These are phyloP conservation scores for Melanargia galathea DNA, from an alignment of 2,888 invertebrate genomes.

Conservation along the genomic window DNA sequence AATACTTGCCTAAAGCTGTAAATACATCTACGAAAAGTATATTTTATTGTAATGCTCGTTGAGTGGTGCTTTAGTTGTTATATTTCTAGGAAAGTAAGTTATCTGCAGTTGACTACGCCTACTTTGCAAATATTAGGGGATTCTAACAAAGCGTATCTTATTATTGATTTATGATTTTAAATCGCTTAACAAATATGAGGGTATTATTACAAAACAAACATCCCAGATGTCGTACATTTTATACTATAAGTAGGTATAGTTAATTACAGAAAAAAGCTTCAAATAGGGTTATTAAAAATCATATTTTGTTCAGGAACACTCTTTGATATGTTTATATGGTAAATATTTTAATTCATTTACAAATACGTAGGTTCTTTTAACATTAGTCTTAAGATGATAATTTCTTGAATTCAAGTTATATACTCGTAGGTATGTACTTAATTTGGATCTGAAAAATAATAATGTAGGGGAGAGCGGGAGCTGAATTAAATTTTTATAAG, in stretches of 20 bases:
- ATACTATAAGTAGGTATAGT: slow-evolving; percentile 30
- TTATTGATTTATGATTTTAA: not conserved
- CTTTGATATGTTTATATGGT: not conserved
- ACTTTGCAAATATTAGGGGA: slow-evolving; percentile 2
- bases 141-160: not conserved
- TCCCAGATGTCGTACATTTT: slow-evolving; percentile 25
- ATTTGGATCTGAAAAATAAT: slow-evolving; percentile 11
- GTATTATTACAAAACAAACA: slow-evolving; percentile 30
- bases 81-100: not conserved
- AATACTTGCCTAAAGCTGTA: not conserved
- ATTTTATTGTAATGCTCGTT: not conserved
- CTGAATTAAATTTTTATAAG: not conserved
- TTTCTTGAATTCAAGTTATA: not conserved
- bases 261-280: slow-evolving; percentile 35
- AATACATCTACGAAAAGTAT: not conserved
- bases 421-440: too few species aligned
- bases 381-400: not conserved
- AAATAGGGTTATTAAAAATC: slow-evolving; percentile 30
- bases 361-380: not conserved
- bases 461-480: slow-evolving; percentile 31
- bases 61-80: not conserved
- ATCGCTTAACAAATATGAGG: not conserved
- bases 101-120: not conserved
- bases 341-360: not conserved
- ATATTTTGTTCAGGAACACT: slow-evolving; percentile 13